Base-by-base conservation (phyloP, 2,888 invertebrate species). In the Seira sanloemensis region DNA sequence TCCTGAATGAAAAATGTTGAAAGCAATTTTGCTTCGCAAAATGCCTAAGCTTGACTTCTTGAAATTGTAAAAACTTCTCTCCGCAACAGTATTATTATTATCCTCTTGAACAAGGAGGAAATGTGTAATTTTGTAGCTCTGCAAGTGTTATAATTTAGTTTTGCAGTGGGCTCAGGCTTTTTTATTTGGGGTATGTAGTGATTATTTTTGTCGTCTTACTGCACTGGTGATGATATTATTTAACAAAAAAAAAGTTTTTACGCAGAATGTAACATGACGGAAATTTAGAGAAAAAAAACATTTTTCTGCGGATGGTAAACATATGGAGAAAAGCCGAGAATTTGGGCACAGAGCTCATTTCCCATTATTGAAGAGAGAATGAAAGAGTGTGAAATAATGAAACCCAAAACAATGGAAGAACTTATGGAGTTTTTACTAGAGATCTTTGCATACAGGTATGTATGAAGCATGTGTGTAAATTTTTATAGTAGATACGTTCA, bases 131-230 rank as follows among this genome's bases (percentile, higher is more conserved):
- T 50, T 50, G 2, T 50, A 50, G n/a, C n/a, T n/a, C n/a, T n/a
- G n/a, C n/a, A 71, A 46, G 23, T 23, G 50, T 71, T 71, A 71
- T 23, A 71, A 71, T 27, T 71, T 50, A 12, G n/a, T 50, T 50
- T 50, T 50, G 50, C 46, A 46, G n/a, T n/a, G n/a, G n/a, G n/a
- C n/a, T n/a, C n/a, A n/a, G n/a, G n/a, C n/a, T 71, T 71, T 18
- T 46, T 7, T 71, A 21, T 27, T 71, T 71, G 71, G 50, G 46
- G 71, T 46, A 46, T 71, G 50, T 71, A 46, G 46, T 71, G 71
- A 71, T 71, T 71, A 71, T 18, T 71, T 46, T 71, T 71, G 71
- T 50, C 50, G n/a, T 50, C n/a, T n/a, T 18, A 50, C n/a, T 37
- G 12, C 12, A 2, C 16, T 50, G 50, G n/a, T n/a, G 50, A 50